Evolutionary conservation across 2,113 vertebrate species (phyloP).

Genomic region (Tragelaphus scriptus): DNA sequence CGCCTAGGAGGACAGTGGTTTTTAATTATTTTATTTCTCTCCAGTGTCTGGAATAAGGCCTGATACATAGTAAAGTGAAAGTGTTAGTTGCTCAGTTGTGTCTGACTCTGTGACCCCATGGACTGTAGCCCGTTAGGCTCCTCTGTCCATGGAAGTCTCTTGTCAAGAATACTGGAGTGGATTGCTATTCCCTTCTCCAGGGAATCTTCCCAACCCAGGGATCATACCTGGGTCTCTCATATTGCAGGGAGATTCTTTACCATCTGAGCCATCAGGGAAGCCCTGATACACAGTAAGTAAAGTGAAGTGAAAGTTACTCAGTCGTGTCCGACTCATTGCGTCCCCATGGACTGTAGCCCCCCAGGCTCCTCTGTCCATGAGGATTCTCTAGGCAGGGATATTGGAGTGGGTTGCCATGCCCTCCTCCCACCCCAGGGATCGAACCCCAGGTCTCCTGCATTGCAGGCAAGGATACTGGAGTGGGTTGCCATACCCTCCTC

Average conservation of each 20-base stretch:
- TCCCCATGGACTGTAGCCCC: not conserved
- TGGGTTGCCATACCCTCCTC: not conserved
- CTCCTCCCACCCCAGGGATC: not conserved
- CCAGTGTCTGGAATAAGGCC: not conserved
- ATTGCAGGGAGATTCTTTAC: not conserved
- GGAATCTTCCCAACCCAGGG: accelerated
- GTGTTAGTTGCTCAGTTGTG: not conserved
- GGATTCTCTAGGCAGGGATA: not conserved
- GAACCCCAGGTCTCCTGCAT: not conserved
- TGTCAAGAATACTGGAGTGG: not conserved
- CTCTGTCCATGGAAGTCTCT: not conserved
- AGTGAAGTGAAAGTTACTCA: not conserved
- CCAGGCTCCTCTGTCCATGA: not conserved
- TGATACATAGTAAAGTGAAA: not conserved
- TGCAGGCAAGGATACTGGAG: not conserved
- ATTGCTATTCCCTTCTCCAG: not conserved
- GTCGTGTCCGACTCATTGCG: not conserved
- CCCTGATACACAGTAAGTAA: not conserved
- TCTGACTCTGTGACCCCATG: not conserved
- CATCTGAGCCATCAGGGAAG: not conserved
- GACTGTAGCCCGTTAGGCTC: not conserved
- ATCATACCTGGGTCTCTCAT: not conserved
- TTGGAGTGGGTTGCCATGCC: not conserved
- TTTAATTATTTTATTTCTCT: not conserved
- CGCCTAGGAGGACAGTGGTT: not conserved